Base-by-base conservation (phyloP, 2,888 invertebrate species). In the Amblyjoppa proteus region DNA sequence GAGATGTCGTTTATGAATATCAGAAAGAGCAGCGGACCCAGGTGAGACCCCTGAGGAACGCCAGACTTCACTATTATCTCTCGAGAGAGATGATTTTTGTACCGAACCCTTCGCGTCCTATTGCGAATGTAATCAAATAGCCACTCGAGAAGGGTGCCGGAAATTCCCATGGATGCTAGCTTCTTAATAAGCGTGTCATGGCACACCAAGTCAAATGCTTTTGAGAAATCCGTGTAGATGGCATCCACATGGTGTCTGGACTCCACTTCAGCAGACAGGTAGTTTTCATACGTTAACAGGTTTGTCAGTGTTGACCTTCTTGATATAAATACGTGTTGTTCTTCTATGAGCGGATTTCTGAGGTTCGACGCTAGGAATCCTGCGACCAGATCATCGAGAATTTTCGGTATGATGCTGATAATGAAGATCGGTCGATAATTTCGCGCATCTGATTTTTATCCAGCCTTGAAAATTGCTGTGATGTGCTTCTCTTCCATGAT, bases 341-440 rank as follows among this genome's bases (percentile, higher is more conserved):
- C 53, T 5, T 70, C 51, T 13, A 70, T 49, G 16, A 70, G 51
- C 2, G 28, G 2, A 28, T 28, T 31, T 1, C 70, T 5, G 5
- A 70, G 5, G 16, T 11, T 13, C 7, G 49, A 49, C 5, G 53
- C 16, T 20, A 53, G 28, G 28, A 31, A 53, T 2, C 31, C 31
- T 6, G 53, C 6, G 16, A 70, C 51, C 2, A 53, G 51, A 16
- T 70, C 70, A 31, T 70, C 70, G 1, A 53, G 31, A 7, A 70
- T 16, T 31, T 70, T 70, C 1, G 53, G 69, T 0, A 75, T 69
- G 9, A 34, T 13, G 49, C 58, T 68, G 2, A 74, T 58, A 1
- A 74, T 82, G 13, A 79, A 73, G 20, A 87, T 84, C 7, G 83
- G 86, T 13, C 87, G 16, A 70, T 86, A 86, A 34, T 84, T 86